Evolutionary conservation across 2,888 invertebrate genomes (phyloP).

Genomic region (Platerodrilus igneus): DNA sequence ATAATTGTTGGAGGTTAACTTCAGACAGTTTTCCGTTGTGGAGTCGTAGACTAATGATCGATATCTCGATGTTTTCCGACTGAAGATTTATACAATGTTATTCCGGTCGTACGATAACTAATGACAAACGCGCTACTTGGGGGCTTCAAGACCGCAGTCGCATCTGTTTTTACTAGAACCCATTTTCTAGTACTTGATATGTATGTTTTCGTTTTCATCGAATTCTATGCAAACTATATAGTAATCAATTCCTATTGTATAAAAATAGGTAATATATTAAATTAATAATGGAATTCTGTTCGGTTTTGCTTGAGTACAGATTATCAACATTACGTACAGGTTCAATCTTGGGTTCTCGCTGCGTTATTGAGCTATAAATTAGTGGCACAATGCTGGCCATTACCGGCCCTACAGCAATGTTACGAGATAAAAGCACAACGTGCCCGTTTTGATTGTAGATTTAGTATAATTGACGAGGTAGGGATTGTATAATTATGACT

Average conservation of each 20-base stretch:
- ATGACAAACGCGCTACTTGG: constrained; percentile 38
- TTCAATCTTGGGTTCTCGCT: constrained; percentile 40
- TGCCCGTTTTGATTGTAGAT: constrained; percentile 36
- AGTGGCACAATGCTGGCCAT: constrained; percentile 43
- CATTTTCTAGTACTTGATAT: constrained; percentile 13
- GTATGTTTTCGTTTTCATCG: no score
- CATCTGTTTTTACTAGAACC: constrained; percentile 19
- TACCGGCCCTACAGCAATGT: constrained; percentile 38
- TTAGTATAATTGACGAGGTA: constrained; percentile 26
- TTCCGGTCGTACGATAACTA: constrained; percentile 38
- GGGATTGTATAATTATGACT: constrained; percentile 33
- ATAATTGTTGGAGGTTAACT: no score
- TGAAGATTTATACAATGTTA: constrained; percentile 40
- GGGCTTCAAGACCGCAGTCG: constrained; percentile 26
- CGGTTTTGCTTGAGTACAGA: constrained; percentile 38
- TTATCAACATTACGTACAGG: constrained; percentile 42
- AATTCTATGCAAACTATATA: no score
- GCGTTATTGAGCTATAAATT: constrained; percentile 45
- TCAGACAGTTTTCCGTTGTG: constrained; percentile 17
- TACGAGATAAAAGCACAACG: constrained; percentile 40
- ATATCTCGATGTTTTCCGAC: constrained; percentile 36
- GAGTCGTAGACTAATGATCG: constrained; percentile 26
- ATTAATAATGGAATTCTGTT: constrained; percentile 13
- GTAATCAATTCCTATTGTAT: no score
- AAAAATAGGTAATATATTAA: constrained; percentile 15